These are phyloP conservation scores for Drosophila sturtevanti DNA, from an alignment of 1,140 invertebrate genomes.

Conservation along the genomic window DNA sequence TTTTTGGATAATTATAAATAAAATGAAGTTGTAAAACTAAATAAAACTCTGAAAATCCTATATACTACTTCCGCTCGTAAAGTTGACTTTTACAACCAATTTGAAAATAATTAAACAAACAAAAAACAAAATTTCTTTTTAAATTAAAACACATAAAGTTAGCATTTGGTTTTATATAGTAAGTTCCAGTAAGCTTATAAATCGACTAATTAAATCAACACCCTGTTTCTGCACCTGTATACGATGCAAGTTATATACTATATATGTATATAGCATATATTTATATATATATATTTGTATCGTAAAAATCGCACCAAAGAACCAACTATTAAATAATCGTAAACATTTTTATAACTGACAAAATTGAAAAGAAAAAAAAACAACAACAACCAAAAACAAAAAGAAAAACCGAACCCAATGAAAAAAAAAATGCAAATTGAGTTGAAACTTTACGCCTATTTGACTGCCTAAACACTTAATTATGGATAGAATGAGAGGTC, in stretches of 20 bases:
- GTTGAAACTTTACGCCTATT: constrained; percentile 72
- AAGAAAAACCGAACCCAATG: constrained; percentile 32
- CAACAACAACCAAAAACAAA: too few relatives aligned
- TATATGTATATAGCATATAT: neutral
- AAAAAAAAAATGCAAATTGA: constrained; percentile 69
- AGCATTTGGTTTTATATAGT: constrained; percentile 29
- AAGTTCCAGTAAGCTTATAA: constrained; percentile 45
- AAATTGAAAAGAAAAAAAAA: constrained; percentile 19
- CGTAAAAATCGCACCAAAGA: constrained; percentile 62
- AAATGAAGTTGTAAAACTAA: neutral
- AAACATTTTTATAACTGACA: constrained; percentile 54
- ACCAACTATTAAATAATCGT: constrained; percentile 63
- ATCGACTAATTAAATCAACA: constrained; percentile 67
- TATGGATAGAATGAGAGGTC: constrained; percentile 24
- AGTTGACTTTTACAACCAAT: constrained; percentile 50
- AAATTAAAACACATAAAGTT: constrained; percentile 57
- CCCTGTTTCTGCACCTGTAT: constrained; percentile 17
- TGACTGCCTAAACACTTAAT: constrained; percentile 75
- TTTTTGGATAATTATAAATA: neutral
- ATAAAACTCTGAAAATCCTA: neutral
- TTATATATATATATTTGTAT: constrained; percentile 9
- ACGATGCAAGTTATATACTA: constrained; percentile 7
- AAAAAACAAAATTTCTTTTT: constrained; percentile 25
- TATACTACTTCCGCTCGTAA: constrained; percentile 50
- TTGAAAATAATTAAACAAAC: constrained; percentile 46